These are phyloP conservation scores for Pachydiplax longipennis DNA, from an alignment of 2,888 invertebrate species.

Conservation along the genomic window DNA sequence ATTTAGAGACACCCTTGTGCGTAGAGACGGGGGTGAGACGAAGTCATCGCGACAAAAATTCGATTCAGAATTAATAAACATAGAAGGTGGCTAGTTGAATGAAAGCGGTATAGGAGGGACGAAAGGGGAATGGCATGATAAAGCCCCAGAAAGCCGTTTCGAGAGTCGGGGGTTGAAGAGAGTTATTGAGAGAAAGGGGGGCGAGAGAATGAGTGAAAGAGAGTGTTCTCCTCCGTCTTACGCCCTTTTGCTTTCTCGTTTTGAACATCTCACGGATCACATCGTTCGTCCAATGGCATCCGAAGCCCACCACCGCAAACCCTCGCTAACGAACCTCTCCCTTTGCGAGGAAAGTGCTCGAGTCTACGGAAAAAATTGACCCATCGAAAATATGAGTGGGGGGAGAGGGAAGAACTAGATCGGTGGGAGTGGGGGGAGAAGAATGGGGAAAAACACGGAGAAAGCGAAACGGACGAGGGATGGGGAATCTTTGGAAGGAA, in stretches of 20 bases:
- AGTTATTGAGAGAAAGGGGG: neutral
- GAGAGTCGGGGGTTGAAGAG: neutral
- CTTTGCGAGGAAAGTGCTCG: neutral
- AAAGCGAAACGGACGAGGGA: neutral
- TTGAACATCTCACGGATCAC: neutral
- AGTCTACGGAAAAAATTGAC: neutral
- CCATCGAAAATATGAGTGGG: neutral
- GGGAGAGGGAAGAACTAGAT: neutral
- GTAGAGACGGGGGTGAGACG: too few species aligned
- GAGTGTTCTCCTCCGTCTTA: neutral
- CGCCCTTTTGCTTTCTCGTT: neutral
- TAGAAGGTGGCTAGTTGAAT: neutral
- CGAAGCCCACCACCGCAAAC: neutral
- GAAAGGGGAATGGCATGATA: neutral
- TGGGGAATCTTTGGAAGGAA: neutral
- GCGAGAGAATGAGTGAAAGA: neutral
- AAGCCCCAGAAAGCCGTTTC: too few species aligned
- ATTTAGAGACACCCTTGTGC: too few species aligned
- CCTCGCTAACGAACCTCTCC: neutral
- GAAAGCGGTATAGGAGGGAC: too few species aligned
- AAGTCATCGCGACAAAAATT: too few species aligned
- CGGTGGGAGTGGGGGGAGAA: neutral
- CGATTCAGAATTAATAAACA: too few species aligned
- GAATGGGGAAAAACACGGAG: neutral
- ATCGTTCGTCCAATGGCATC: neutral